Base-by-base conservation (phyloP, 1,140 invertebrate genomes). In the Pachypsylla venusta region DNA sequence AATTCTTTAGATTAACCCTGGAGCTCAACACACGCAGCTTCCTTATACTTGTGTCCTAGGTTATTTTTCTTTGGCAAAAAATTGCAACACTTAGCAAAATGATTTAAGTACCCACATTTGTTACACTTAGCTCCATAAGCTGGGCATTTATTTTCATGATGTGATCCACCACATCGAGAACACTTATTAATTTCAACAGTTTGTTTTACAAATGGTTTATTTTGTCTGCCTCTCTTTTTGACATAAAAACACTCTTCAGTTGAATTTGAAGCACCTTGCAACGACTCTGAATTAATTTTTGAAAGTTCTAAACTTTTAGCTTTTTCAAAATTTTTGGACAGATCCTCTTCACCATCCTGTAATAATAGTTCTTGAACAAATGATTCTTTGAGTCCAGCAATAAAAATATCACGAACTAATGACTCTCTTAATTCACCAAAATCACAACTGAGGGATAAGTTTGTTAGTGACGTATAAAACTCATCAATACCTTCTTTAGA, bases 21-120 rank as follows among this genome's bases (percentile, higher is more conserved):
- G n/a, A n/a, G n/a, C n/a, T n/a, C n/a, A n/a, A n/a, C n/a, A n/a
- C n/a, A n/a, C n/a, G n/a, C n/a, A n/a, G n/a, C n/a, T n/a, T n/a
- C n/a, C n/a, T n/a, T n/a, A n/a, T n/a, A n/a, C n/a, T n/a, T n/a
- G n/a, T n/a, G n/a, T n/a, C n/a, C n/a, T n/a, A n/a, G n/a, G n/a
- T n/a, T n/a, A n/a, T n/a, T n/a, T n/a, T n/a, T n/a, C n/a, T n/a
- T n/a, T n/a, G n/a, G n/a, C n/a, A n/a, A n/a, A n/a, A n/a, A n/a
- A n/a, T n/a, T n/a, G n/a, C 42, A 48, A 48, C 42, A 48, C 5
- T 55, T 55, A 22, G 54, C 54, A 55, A 55, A 55, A 55, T 55
- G 54, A 25, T 55, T 55, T 25, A 22, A 55, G n/a, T 19, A 22
- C n/a, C 26, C 22, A 55, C 54, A 55, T 12, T 25, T 55, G 7